Conservation (phyloP, 2,797 vertebrate genomes). For the Gymnodraco acuticeps region DNA sequence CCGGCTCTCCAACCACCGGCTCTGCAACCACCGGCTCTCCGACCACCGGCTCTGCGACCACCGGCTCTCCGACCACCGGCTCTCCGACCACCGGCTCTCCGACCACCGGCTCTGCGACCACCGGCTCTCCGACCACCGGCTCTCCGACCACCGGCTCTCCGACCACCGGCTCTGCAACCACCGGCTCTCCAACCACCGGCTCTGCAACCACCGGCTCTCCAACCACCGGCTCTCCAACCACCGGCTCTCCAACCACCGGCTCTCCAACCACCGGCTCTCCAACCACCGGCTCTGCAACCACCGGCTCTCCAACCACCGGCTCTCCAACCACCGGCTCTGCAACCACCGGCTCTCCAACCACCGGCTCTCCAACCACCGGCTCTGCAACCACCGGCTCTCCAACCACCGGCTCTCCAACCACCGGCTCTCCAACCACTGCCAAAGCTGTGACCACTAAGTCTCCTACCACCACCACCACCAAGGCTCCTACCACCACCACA, state of each 20-base stretch:
- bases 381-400: too few species aligned
- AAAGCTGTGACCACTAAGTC: too few species aligned
- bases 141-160: fast-evolving
- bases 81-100: fast-evolving
- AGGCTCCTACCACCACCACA: background rate
- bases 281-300: fast-evolving
- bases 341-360: background rate
- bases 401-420: too few species aligned
- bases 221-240: background rate
- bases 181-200: background rate
- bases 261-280: fast-evolving
- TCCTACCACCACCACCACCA: background rate
- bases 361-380: background rate
- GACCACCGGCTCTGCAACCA: background rate
- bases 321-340: background rate
- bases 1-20: too few species aligned
- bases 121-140: background rate
- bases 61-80: background rate
- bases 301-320: background rate
- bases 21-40: too few species aligned
- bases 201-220: background rate
- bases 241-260: background rate
- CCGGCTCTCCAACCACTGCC: too few species aligned
- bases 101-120: background rate
- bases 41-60: too few species aligned